These are phyloP conservation scores for Schizaphis graminum DNA, from an alignment of 2,888 invertebrate species.

Conservation along the genomic window DNA sequence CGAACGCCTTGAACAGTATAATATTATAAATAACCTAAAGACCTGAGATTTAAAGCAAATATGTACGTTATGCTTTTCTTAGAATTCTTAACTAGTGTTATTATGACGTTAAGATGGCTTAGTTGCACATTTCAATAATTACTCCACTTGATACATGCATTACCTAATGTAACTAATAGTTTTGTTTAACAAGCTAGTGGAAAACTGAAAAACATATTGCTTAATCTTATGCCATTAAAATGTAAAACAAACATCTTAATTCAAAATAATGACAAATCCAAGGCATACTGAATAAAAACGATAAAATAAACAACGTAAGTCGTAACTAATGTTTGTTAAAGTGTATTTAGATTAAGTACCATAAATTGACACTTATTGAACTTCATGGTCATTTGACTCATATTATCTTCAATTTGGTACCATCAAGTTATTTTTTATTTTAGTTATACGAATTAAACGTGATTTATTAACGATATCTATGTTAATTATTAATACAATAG, in stretches of 20 bases:
- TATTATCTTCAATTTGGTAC: background rate
- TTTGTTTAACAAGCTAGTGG: background rate
- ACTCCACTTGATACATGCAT: conserved; percentile 7
- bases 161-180: background rate
- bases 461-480: background rate
- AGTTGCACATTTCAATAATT: conserved; percentile 28
- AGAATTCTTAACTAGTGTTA: conserved; percentile 24
- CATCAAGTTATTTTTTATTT: background rate
- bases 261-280: background rate
- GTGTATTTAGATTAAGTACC: conserved; percentile 6
- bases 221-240: background rate
- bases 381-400: conserved; percentile 10
- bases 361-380: background rate
- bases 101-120: conserved; percentile 20
- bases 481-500: background rate
- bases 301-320: conserved; percentile 5
- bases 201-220: conserved; percentile 8
- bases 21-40: conserved; percentile 41
- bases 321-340: background rate
- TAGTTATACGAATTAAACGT: background rate
- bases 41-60: conserved; percentile 35
- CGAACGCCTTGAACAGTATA: conserved; percentile 4
- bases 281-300: background rate
- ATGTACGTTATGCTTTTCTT: conserved; percentile 16
- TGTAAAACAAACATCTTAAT: background rate